These are phyloP conservation scores for Pangasius krempfi DNA, from an alignment of 2,797 vertebrate genomes.

Conservation along the genomic window DNA sequence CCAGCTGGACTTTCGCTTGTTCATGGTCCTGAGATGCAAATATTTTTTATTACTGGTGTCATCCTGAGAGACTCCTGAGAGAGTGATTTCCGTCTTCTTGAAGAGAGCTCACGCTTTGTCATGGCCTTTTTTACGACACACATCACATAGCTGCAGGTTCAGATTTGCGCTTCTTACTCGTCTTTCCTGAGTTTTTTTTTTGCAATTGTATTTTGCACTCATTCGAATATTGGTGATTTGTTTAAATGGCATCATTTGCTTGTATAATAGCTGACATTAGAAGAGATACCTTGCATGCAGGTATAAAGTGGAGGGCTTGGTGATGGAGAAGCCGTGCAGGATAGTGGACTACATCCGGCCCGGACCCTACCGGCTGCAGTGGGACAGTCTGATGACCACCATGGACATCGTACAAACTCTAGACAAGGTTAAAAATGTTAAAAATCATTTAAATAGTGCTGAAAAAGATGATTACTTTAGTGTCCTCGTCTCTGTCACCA, in stretches of 20 bases:
- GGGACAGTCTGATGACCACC: slow-evolving; percentile 84
- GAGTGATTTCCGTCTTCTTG: not conserved
- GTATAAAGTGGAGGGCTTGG: slow-evolving; percentile 81
- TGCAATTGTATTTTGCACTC: not conserved
- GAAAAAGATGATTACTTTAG: not conserved
- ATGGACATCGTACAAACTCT: slow-evolving; percentile 82
- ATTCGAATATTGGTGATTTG: not conserved
- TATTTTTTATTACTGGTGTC: not conserved
- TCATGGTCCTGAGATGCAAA: not conserved
- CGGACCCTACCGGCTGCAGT: slow-evolving; percentile 80
- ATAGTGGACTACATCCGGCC: slow-evolving; percentile 83
- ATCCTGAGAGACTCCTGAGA: not conserved
- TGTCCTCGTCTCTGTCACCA: not conserved
- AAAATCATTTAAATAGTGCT: not conserved
- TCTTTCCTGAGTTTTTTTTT: not conserved
- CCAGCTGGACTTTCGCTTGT: not conserved
- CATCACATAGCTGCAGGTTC: not conserved
- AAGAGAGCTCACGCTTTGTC: not conserved
- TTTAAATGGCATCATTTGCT: not conserved
- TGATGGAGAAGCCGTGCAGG: slow-evolving; percentile 71
- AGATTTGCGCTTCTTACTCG: not conserved
- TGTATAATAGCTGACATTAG: not conserved
- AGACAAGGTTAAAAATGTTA: slow-evolving; percentile 72
- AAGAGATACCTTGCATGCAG: slow-evolving; percentile 61
- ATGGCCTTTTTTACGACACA: not conserved